A percentile compares a stretch with the other conserved stretches of the same genome.
These are phyloP conservation scores for Leptopterna dolabrata DNA, from an alignment of 2,888 invertebrate species.

Conservation along the genomic window DNA sequence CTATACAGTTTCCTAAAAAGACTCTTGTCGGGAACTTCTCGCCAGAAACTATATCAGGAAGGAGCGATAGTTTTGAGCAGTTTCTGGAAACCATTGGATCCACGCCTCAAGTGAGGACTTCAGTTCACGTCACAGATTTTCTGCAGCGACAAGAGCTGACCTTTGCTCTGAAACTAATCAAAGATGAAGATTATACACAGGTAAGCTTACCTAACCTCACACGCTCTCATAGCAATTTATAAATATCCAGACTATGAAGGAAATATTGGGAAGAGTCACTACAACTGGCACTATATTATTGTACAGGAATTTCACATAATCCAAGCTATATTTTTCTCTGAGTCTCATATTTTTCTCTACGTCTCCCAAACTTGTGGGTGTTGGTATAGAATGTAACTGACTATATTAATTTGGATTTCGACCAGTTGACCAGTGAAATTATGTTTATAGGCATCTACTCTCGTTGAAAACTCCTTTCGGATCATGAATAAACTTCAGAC, in stretches of 20 bases:
- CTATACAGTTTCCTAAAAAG: conserved; percentile 76
- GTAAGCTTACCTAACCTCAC: no score
- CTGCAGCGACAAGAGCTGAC: conserved; percentile 75
- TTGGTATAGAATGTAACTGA: no score
- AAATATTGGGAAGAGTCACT: no score
- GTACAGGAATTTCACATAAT: no score
- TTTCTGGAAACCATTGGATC: conserved; percentile 72
- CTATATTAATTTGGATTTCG: no score
- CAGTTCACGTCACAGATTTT: conserved; percentile 72
- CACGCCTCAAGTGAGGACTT: conserved; percentile 72
- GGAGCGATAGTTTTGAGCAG: conserved; percentile 75
- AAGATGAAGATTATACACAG: conserved; percentile 72
- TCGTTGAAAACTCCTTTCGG: conserved; percentile 77
- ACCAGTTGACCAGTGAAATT: background rate
- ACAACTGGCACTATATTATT: no score
- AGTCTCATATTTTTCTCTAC: no score
- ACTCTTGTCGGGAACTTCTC: conserved; percentile 79
- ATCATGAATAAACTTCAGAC: conserved; percentile 76
- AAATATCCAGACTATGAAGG: no score
- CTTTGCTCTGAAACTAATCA: conserved; percentile 73
- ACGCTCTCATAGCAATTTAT: no score
- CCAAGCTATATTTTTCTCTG: no score
- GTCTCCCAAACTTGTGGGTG: no score
- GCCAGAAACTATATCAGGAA: conserved; percentile 73
- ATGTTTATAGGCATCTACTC: conserved; percentile 69